These are phyloP conservation scores for Pseudanteris insignis DNA, from an alignment of 2,888 invertebrate species.

Conservation along the genomic window DNA sequence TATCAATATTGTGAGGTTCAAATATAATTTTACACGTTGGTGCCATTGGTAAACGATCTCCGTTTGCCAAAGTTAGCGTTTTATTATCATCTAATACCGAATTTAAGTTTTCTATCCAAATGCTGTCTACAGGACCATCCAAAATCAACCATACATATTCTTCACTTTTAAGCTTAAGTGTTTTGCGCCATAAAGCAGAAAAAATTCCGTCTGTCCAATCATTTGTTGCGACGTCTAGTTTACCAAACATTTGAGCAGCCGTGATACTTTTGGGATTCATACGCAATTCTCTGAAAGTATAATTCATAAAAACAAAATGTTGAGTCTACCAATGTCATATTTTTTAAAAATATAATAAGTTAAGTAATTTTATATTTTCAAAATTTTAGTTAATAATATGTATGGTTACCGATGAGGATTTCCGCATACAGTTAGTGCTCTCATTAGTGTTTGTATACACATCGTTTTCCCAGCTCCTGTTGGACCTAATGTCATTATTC, in stretches of 20 bases:
- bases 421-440: conserved; percentile 85
- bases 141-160: conserved; percentile 94
- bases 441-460: conserved; percentile 91
- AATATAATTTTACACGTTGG: conserved; percentile 95
- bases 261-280: conserved; percentile 99
- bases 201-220: conserved; percentile 99
- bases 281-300: conserved; percentile 85
- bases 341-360: too few species aligned
- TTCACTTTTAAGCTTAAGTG: conserved; percentile 82
- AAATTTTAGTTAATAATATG: too few species aligned
- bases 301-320: too few species aligned
- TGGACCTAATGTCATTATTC: conserved; percentile 95
- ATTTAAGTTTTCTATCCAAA: conserved; percentile 98
- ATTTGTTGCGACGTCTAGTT: conserved; percentile 95
- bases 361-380: too few species aligned
- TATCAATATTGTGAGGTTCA: conserved; percentile 97
- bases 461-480: conserved; percentile 95
- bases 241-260: conserved; percentile 97
- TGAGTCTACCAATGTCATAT: too few species aligned
- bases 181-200: conserved; percentile 95
- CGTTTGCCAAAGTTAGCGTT: conserved; percentile 93
- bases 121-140: conserved; percentile 96
- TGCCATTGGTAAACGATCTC: conserved; percentile 94
- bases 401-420: conserved; percentile 85
- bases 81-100: conserved; percentile 97